These are phyloP conservation scores for Arenicola marina DNA, from an alignment of 2,888 invertebrate genomes.

Conservation along the genomic window DNA sequence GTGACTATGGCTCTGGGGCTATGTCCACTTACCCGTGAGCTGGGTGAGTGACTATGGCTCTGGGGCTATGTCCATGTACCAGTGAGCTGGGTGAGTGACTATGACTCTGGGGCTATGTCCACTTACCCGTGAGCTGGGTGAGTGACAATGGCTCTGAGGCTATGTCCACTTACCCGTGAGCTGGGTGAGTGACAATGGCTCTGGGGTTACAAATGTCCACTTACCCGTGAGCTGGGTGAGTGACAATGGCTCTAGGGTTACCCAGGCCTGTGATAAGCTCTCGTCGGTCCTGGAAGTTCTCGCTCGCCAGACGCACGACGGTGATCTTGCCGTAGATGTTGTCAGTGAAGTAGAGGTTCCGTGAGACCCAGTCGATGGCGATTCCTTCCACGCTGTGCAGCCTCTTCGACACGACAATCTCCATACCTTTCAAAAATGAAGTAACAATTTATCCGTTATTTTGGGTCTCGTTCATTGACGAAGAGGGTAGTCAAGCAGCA, in stretches of 20 bases:
- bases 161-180: no score
- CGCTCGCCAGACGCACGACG: constrained; percentile 77
- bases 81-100: no score
- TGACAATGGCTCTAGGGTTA: constrained; percentile 92
- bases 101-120: no score
- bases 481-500: no score
- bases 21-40: no score
- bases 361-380: constrained; percentile 98
- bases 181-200: background rate
- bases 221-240: constrained; percentile 89
- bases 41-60: no score
- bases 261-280: constrained; percentile 86
- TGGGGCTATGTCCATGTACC: no score
- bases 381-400: constrained; percentile 62
- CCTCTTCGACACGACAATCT: constrained; percentile 64
- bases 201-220: no score
- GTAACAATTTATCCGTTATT: background rate
- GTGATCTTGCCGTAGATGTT: constrained; percentile 85
- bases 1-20: no score
- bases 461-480: no score
- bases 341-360: constrained; percentile 95
- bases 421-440: constrained; percentile 82
- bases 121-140: no score
- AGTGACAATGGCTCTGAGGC: no score
- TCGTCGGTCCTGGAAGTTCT: constrained; percentile 81